phyloP scores from a whole-genome alignment of 2,113 vertebrate genomes.

The Sapajus apella region DNA sequence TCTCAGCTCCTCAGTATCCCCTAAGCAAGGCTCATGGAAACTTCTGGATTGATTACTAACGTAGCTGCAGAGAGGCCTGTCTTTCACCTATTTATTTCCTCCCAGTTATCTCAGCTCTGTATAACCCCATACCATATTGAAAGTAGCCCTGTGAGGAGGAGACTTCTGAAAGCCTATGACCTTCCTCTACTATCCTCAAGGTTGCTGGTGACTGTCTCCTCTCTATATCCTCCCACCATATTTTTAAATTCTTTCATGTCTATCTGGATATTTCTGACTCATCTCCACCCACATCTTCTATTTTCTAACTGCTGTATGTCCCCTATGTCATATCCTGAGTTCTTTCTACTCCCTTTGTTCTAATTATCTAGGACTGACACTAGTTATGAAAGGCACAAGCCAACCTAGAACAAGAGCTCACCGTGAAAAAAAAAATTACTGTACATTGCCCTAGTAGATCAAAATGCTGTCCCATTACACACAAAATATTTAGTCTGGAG shows the following conservation, averaged over 20 bases:
- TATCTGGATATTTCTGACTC: background rate
- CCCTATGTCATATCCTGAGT: background rate
- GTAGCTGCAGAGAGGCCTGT: background rate
- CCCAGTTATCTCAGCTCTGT: constrained; percentile 60
- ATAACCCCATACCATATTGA: constrained; percentile 46
- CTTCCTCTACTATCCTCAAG: background rate
- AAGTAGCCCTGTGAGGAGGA: constrained; percentile 49
- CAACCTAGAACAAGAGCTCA: background rate
- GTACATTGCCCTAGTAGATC: too few species aligned
- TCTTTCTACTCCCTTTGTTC: background rate
- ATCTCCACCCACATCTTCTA: background rate
- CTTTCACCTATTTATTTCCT: constrained; percentile 61
- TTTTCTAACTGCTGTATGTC: background rate
- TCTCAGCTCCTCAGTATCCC: background rate
- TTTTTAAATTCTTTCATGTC: background rate
- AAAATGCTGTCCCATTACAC: background rate
- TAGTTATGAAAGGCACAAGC: background rate
- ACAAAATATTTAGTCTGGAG: background rate
- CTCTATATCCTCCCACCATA: background rate
- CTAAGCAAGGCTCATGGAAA: background rate
- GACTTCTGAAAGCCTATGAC: background rate
- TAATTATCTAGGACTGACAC: background rate
- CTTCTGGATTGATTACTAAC: background rate
- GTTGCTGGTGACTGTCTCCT: background rate
- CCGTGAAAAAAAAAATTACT: background rate